Evolutionary conservation across 2,888 invertebrate genomes (phyloP).

Genomic region (Reticulitermes lucifugus): DNA sequence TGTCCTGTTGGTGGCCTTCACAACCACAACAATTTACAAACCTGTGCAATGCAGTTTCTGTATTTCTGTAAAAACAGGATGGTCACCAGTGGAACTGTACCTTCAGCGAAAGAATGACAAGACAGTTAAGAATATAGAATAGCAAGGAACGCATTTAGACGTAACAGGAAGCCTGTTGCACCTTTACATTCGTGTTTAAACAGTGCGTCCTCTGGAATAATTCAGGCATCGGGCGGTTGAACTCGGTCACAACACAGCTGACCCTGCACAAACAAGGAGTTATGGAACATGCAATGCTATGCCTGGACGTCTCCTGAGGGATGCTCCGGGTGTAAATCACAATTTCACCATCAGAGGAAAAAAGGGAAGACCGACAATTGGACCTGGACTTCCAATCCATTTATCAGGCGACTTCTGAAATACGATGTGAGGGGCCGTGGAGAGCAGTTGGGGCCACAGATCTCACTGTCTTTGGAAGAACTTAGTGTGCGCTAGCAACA

Average conservation of each 20-base stretch:
- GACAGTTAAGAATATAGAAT: too few relatives aligned
- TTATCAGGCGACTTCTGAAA: slow-evolving; percentile 23
- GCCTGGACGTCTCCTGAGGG: background rate
- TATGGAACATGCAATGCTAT: background rate
- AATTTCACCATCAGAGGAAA: background rate
- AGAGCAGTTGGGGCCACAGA: background rate
- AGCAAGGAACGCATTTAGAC: too few relatives aligned
- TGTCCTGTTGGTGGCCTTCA: too few relatives aligned
- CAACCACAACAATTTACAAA: too few relatives aligned
- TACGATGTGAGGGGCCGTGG: background rate
- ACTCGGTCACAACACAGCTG: background rate
- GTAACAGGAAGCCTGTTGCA: too few relatives aligned
- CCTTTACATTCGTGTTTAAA: too few relatives aligned
- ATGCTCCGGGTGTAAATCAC: background rate
- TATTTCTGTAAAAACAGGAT: too few relatives aligned
- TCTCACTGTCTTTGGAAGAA: background rate
- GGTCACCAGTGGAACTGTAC: too few relatives aligned
- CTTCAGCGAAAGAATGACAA: too few relatives aligned
- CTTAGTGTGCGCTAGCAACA: background rate
- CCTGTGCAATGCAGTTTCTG: too few relatives aligned
- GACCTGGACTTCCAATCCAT: slow-evolving; percentile 18
- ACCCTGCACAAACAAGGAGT: background rate
- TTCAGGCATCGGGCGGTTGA: too few relatives aligned
- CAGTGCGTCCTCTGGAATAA: too few relatives aligned
- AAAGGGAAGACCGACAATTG: background rate